Conservation (phyloP, 2,113 vertebrate genomes). For the Oncorhynchus mykiss region DNA sequence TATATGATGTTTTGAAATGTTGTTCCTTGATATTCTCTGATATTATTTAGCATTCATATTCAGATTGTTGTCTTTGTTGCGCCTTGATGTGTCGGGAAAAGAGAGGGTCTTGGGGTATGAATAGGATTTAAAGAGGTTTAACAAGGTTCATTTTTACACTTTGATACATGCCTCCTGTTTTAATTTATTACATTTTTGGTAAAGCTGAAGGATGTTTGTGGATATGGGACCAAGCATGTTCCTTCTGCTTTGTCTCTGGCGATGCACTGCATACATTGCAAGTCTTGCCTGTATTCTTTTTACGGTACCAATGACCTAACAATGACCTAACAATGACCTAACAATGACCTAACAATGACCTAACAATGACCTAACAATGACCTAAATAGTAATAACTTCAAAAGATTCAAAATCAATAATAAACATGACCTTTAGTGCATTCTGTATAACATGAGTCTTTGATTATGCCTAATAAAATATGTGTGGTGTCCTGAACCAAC, state of each 20-base stretch:
- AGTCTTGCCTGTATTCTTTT: not conserved
- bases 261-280: not conserved
- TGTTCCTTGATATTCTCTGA: no score
- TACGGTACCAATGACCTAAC: no score
- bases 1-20: no score
- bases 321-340: not conserved
- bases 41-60: no score
- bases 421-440: no score
- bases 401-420: no score
- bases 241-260: not conserved
- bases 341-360: not conserved
- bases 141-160: not conserved
- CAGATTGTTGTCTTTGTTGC: not conserved
- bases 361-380: not conserved
- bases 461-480: no score
- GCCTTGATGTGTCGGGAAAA: not conserved
- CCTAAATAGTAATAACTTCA: no score
- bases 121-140: not conserved
- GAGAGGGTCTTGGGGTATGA: not conserved
- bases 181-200: constrained; percentile 39
- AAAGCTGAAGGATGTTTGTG: constrained; percentile 41
- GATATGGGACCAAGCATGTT: not conserved
- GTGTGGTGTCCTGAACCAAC: no score
- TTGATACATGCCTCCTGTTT: constrained; percentile 12
- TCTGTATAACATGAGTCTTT: no score